These are phyloP conservation scores for Spodoptera littoralis DNA, from an alignment of 2,888 invertebrate genomes.

Conservation along the genomic window DNA sequence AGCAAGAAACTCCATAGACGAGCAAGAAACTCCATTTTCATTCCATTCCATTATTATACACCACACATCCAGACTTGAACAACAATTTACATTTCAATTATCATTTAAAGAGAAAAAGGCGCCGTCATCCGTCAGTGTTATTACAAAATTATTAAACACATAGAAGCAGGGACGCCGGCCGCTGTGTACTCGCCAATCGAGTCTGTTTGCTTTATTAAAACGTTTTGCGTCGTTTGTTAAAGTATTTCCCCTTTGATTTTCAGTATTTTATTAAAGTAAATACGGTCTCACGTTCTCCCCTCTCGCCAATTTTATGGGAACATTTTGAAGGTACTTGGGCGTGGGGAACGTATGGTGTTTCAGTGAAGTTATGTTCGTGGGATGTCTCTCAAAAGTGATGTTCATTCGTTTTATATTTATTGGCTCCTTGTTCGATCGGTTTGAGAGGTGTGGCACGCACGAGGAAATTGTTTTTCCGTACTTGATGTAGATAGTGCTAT, in stretches of 20 bases:
- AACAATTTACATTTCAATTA: no score
- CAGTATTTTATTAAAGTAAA: slow-evolving; percentile 41
- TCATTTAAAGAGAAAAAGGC: no score
- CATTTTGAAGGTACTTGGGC: slow-evolving; percentile 45
- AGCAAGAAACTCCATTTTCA: no score
- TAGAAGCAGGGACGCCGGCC: neutral
- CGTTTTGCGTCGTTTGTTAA: slow-evolving; percentile 26
- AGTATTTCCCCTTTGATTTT: slow-evolving; percentile 48
- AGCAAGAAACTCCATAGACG: no score
- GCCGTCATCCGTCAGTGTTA: no score
- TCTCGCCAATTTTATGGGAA: slow-evolving; percentile 33
- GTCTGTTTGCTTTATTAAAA: slow-evolving; percentile 28
- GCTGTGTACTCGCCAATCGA: slow-evolving; percentile 18
- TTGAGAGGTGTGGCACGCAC: no score
- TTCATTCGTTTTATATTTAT: slow-evolving; percentile 38
- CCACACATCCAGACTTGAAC: no score
- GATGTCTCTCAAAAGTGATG: slow-evolving; percentile 13
- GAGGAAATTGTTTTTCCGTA: no score
- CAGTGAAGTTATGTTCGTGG: slow-evolving; percentile 19
- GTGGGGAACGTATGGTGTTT: slow-evolving; percentile 25
- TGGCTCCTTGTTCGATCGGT: slow-evolving; percentile 6
- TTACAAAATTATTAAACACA: no score
- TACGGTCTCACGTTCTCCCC: slow-evolving; percentile 23
- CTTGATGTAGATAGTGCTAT: no score
- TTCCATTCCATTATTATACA: no score